phyloP scores from a whole-genome alignment of 2,797 vertebrate genomes.

The Betta splendens region DNA sequence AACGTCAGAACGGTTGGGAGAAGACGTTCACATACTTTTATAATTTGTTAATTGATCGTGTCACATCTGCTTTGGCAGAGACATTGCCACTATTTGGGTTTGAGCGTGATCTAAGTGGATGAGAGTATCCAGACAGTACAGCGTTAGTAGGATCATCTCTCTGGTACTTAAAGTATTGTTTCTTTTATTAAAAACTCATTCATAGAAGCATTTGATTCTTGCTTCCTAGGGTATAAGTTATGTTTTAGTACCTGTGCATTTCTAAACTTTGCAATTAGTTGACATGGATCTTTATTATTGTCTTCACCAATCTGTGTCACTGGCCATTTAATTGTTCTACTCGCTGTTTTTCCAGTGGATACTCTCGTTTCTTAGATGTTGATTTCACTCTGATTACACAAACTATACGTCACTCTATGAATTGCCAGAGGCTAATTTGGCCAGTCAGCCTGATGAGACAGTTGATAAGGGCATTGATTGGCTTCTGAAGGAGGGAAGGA shows the following conservation, averaged over 20 bases:
- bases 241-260: slow-evolving; percentile 40
- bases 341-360: slow-evolving; percentile 57
- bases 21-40: slow-evolving; percentile 1
- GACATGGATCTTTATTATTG: slow-evolving; percentile 52
- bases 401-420: slow-evolving; percentile 65
- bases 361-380: slow-evolving; percentile 67
- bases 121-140: slow-evolving; percentile 20
- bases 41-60: slow-evolving; percentile 9
- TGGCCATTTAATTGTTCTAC: slow-evolving; percentile 41
- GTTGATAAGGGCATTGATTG: slow-evolving; percentile 81
- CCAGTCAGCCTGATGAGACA: slow-evolving; percentile 73
- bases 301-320: slow-evolving; percentile 60
- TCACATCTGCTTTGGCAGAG: slow-evolving; percentile 6
- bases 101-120: slow-evolving; percentile 18
- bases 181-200: no score
- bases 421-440: slow-evolving; percentile 75
- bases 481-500: slow-evolving; percentile 72
- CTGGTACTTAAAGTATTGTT: slow-evolving; percentile 13
- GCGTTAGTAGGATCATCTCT: slow-evolving; percentile 16
- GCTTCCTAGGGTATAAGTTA: not conserved
- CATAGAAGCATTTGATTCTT: no score
- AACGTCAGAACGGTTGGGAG: slow-evolving; percentile 12
- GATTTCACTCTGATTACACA: slow-evolving; percentile 76
- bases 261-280: slow-evolving; percentile 51
- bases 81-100: not conserved